A percentile compares a stretch with the other conserved stretches of the same genome.
phyloP scores from a whole-genome alignment of 2,888 invertebrate species.

The Trachelus tabidus region DNA sequence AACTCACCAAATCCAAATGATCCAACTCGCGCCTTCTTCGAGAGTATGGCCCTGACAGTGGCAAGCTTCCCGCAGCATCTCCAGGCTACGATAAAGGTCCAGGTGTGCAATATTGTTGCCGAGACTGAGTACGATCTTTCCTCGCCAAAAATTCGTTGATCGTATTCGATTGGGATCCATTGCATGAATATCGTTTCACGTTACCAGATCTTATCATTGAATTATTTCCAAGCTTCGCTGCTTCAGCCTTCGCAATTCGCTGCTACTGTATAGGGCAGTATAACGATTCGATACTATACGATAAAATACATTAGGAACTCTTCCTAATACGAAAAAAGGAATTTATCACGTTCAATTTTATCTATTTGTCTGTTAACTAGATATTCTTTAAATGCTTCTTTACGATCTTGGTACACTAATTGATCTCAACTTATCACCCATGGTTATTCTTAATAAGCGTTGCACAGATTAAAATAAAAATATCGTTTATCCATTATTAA shows the following conservation, averaged over 20 bases:
- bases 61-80: conserved; percentile 46
- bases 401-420: background rate
- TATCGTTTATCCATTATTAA: background rate
- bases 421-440: too few relatives aligned
- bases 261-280: background rate
- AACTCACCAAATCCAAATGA: conserved; percentile 34
- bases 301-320: background rate
- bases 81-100: conserved; percentile 42
- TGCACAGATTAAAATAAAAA: background rate
- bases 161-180: background rate
- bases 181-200: background rate
- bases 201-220: background rate
- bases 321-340: background rate
- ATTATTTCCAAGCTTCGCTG: background rate
- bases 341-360: background rate
- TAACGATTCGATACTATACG: background rate
- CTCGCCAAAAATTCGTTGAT: conserved; percentile 28
- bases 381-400: background rate
- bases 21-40: conserved; percentile 46
- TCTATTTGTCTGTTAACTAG: background rate
- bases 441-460: too few relatives aligned
- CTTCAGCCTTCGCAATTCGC: background rate
- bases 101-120: conserved; percentile 42
- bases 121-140: conserved; percentile 42
- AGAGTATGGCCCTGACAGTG: conserved; percentile 49